Base-by-base conservation (phyloP, 1,140 invertebrate species). In the Nebria ingens region DNA sequence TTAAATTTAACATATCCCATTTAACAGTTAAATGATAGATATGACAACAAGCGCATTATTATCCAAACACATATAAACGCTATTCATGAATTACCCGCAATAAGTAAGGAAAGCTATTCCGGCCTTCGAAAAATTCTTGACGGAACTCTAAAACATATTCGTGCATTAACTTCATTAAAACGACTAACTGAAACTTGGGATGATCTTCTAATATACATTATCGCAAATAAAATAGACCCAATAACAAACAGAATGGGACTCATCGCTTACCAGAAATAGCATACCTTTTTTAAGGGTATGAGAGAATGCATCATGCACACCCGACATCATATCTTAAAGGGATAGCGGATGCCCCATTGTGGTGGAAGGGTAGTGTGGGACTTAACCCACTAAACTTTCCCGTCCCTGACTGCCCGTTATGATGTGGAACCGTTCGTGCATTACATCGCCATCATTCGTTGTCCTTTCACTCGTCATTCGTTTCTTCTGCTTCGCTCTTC, bases 1-100 rank as follows among this genome's bases (percentile, higher is more conserved):
- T 34, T 9, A n/a, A 34, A n/a, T 34, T 34, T 34, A 9, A 9
- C 29, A n/a, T 12, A 50, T 50, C 9, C 9, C 29, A 38, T 38
- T 9, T 9, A n/a, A 9, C n/a, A n/a, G 9, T 38, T 70, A 2
- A 63, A 61, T 19, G 55, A 62, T 2, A 22, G 64, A 3, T 69
- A 61, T 49, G 59, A 68, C 6, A 65, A 67, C 38, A 61, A 63
- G 19, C 54, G 63, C 4, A 21, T 66, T 11, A 53, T 71, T 0
- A 57, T 65, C 20, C 55, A 67, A n/a, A 58, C 64, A 19, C 64
- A 65, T 20, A 45, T 68, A 0, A 55, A 61, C 51, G 52, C 59
- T 9, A 55, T 68, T 6, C 60, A 68, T 12, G 58, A 62, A 9
- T 19, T 64, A 2, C 21, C 51, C 2, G 3, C 20, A 4, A 38